Evolutionary conservation across 2,113 vertebrate genomes (phyloP), one percentile per base, ranked within the genome.

Genomic region (Anguilla japonica): DNA sequence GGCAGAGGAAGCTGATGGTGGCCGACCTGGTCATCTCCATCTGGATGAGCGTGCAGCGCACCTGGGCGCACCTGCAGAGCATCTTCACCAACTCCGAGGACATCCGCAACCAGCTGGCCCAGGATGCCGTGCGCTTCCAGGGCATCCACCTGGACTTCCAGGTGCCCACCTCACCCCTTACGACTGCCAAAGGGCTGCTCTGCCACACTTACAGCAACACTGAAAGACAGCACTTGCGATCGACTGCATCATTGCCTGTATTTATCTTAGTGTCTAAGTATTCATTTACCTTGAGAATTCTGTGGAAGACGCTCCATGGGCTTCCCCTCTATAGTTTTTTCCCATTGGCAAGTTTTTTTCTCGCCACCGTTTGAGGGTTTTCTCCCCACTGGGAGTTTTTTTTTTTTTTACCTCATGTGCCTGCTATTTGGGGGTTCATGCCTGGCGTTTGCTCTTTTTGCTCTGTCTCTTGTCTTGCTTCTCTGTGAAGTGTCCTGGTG

Each of bases 61-160:
- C 96, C 0, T 96, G 95, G 96, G 95, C 95, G 78, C 96, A 97
- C 90, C 94, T 97, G 39, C 95, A 96, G 88, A 95, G 95, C 92
- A 97, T 97, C 92, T 97, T 97, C 89, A 96, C 93, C 57, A 96
- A 95, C 90, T 96, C 95, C 81, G 93, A 96, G 13, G 96, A 97
- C 90, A 97, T 97, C 82, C 93, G 95, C 86, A 94, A 91, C 85
- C 96, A 97, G 91, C 93, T 97, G 89, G 94, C 96, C 79, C 92
- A 93, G 20, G 96, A 96, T 9, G 94, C 96, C 0, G 91, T 94
- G 83, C 92, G 92, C 84, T 96, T 96, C 90, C 94, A 95, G 84
- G 92, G 93, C 86, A 96, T 96, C 56, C 93, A 97, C 85, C 26
- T 91, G 0, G 95, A 97, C 92, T 94, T 97, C 87, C 95, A 96